Percentiles rank a stretch among this genome's conserved stretches.
Evolutionary conservation across 2,888 invertebrate genomes (phyloP).

Genomic region (Tuberolachnus salignus): DNA sequence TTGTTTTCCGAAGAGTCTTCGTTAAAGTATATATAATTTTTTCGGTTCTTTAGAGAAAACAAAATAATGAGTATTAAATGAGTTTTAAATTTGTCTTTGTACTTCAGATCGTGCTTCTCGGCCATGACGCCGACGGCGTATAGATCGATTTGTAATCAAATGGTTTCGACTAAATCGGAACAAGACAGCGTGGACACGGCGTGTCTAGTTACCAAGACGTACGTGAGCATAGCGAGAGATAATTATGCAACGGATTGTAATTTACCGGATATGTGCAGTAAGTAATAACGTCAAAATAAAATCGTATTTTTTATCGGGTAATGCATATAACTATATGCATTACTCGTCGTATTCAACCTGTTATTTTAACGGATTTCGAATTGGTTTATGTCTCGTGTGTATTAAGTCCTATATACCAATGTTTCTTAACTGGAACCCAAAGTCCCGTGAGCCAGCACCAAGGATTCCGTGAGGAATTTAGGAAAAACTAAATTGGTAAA

Average conservation of each 20-base stretch:
- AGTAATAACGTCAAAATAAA: not conserved
- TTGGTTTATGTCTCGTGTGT: no score
- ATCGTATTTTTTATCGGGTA: not conserved
- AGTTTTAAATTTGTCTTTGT: not conserved
- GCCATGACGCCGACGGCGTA: not conserved
- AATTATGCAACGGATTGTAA: not conserved
- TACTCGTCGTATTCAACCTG: no score
- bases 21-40: not conserved
- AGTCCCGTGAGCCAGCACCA: no score
- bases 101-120: not conserved
- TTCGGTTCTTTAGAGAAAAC: not conserved
- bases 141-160: conserved; percentile 26
- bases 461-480: no score
- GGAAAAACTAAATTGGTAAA: no score
- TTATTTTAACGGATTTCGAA: no score
- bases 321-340: no score
- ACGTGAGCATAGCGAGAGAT: not conserved
- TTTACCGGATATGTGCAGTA: conserved; percentile 30
- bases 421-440: no score
- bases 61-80: not conserved
- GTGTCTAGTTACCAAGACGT: conserved; percentile 35
- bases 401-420: no score
- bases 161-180: conserved; percentile 19
- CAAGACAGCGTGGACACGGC: conserved; percentile 24
- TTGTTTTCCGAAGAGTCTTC: conserved; percentile 31